Conservation (phyloP, 2,113 vertebrate species). For the Trachemys scripta region DNA sequence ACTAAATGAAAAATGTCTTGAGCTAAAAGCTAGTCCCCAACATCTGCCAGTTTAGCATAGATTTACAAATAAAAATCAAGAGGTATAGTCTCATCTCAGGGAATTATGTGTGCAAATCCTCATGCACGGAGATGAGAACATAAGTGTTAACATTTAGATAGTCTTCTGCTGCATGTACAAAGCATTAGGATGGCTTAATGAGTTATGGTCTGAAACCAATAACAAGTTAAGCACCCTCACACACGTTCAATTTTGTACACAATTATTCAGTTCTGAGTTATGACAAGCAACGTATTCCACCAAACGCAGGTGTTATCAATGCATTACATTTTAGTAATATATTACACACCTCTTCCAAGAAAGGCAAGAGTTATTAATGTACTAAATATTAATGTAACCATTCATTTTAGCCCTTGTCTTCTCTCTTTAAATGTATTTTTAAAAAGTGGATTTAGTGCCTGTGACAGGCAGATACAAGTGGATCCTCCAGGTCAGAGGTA, state of each 20-base stretch:
- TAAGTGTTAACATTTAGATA: conserved; percentile 64
- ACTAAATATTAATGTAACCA: neutral
- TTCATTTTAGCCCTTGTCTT: neutral
- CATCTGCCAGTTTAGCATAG: conserved; percentile 80
- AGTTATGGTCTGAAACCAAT: conserved; percentile 66
- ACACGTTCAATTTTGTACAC: conserved; percentile 34
- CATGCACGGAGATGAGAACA: conserved; percentile 55
- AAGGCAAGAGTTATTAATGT: neutral
- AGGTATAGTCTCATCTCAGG: conserved; percentile 74
- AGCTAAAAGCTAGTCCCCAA: conserved; percentile 70
- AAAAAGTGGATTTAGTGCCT: conserved; percentile 24
- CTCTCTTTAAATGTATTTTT: neutral
- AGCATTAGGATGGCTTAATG: conserved; percentile 67
- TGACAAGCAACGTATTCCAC: conserved; percentile 56
- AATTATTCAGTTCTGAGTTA: conserved; percentile 67
- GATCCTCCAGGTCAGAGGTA: neutral
- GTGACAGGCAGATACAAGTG: conserved; percentile 30
- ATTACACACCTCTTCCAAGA: neutral
- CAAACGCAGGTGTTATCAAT: neutral
- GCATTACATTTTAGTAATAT: neutral
- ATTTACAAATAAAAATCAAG: conserved; percentile 80
- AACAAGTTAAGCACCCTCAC: conserved; percentile 39
- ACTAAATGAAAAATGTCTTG: conserved; percentile 70
- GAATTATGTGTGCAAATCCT: conserved; percentile 77
- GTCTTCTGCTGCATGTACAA: conserved; percentile 48